Evolutionary conservation across 2,888 invertebrate species (phyloP).

Genomic region (Cabera pusaria): DNA sequence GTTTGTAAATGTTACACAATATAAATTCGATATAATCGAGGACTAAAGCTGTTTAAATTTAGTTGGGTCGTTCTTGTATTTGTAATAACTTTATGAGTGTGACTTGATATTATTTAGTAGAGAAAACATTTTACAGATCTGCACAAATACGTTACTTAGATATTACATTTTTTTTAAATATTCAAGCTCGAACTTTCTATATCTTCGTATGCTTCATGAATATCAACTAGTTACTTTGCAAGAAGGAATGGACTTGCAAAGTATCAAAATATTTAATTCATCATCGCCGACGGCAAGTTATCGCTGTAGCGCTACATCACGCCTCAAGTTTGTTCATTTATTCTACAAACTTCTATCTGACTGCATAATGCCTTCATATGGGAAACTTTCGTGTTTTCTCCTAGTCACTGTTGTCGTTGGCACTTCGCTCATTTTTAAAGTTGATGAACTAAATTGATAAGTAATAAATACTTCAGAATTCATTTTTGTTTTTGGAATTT

Average conservation of each 20-base stretch:
- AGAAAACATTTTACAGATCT: too few species aligned
- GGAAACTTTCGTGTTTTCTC: constrained; percentile 41
- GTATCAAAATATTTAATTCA: constrained; percentile 39
- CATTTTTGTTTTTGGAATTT: too few species aligned
- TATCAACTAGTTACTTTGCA: constrained; percentile 6
- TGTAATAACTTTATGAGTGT: too few species aligned
- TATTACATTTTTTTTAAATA: too few species aligned
- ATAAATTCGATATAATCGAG: too few species aligned
- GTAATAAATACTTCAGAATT: too few species aligned
- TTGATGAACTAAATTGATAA: too few species aligned
- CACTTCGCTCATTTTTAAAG: constrained; percentile 28
- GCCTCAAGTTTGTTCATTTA: constrained; percentile 49
- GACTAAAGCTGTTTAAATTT: too few species aligned
- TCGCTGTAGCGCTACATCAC: constrained; percentile 39
- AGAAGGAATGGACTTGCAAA: constrained; percentile 12
- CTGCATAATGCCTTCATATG: constrained; percentile 51
- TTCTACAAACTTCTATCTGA: constrained; percentile 42
- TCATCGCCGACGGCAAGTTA: constrained; percentile 42
- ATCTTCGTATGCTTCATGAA: constrained; percentile 5
- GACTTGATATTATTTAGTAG: too few species aligned
- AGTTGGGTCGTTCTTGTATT: too few species aligned
- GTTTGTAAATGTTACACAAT: constrained; percentile 19
- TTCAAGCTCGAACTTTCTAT: not conserved
- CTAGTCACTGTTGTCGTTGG: constrained; percentile 32
- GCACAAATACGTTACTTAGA: too few species aligned